These are phyloP conservation scores for Elmis aenea DNA, from an alignment of 2,888 invertebrate species.

Conservation along the genomic window DNA sequence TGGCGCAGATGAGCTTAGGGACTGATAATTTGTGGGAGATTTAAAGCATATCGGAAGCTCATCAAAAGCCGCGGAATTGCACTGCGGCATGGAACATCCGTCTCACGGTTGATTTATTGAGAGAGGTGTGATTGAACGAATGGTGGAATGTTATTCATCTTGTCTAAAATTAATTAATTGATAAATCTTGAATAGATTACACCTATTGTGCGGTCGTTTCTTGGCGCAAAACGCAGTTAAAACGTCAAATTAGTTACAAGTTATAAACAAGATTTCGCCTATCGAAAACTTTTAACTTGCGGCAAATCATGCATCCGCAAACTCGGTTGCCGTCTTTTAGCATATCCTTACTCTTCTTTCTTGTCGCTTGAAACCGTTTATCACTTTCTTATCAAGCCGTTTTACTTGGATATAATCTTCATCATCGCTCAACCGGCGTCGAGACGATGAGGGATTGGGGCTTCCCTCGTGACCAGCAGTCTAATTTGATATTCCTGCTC, in stretches of 20 bases:
- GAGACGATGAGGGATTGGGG: slow-evolving; percentile 21
- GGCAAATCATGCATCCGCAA: too few relatives aligned
- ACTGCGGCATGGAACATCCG: slow-evolving; percentile 38
- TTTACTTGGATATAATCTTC: slow-evolving; percentile 24
- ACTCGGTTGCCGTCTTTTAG: slow-evolving; percentile 6
- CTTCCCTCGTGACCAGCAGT: slow-evolving; percentile 18
- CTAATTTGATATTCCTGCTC: slow-evolving; percentile 17
- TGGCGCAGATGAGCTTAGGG: slow-evolving; percentile 35
- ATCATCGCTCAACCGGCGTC: slow-evolving; percentile 24
- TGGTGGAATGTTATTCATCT: slow-evolving; percentile 14
- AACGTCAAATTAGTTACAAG: neutral
- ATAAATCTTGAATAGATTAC: slow-evolving; percentile 10
- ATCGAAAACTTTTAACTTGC: too few relatives aligned
- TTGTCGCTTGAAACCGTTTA: slow-evolving; percentile 21
- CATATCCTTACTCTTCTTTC: slow-evolving; percentile 12
- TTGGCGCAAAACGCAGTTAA: too few relatives aligned
- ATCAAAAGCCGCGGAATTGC: slow-evolving; percentile 44
- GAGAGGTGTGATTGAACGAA: slow-evolving; percentile 21
- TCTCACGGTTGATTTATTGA: slow-evolving; percentile 37
- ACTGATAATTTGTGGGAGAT: slow-evolving; percentile 43
- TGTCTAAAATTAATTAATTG: slow-evolving; percentile 17
- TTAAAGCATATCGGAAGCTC: slow-evolving; percentile 44
- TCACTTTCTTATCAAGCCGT: slow-evolving; percentile 26
- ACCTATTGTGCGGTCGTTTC: too few relatives aligned
- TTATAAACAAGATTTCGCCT: neutral